These are phyloP conservation scores for Ephestia elutella DNA, from an alignment of 1,140 invertebrate species.

Conservation along the genomic window DNA sequence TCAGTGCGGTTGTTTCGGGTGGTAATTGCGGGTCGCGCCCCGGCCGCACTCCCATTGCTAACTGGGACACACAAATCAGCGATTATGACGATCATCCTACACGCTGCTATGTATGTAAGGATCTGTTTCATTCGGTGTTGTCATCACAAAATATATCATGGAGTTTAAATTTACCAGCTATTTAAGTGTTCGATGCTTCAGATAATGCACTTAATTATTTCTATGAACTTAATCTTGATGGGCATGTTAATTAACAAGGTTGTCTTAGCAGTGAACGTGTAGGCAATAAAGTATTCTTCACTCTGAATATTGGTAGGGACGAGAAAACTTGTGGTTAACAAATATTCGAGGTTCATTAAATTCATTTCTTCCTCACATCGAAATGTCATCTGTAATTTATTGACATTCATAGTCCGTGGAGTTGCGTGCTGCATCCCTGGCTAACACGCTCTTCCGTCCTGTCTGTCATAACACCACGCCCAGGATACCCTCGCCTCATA, in stretches of 20 bases:
- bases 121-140: neutral
- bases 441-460: constrained; percentile 57
- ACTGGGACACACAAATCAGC: constrained; percentile 30
- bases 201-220: too few species aligned
- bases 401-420: neutral
- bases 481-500: constrained; percentile 38
- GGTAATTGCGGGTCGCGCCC: constrained; percentile 45
- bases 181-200: too few species aligned
- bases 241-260: too few species aligned
- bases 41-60: constrained; percentile 37
- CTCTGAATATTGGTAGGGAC: too few species aligned
- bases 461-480: constrained; percentile 60
- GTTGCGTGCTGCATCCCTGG: constrained; percentile 11
- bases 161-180: too few species aligned
- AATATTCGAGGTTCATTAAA: too few species aligned
- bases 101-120: neutral
- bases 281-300: too few species aligned
- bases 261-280: too few species aligned
- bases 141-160: neutral
- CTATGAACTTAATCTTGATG: too few species aligned
- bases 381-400: too few species aligned
- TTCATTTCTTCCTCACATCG: too few species aligned
- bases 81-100: constrained; percentile 9
- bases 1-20: constrained; percentile 55
- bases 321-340: too few species aligned